Evolutionary conservation across 2,113 vertebrate genomes (phyloP).

Genomic region (Eretmochelys imbricata): DNA sequence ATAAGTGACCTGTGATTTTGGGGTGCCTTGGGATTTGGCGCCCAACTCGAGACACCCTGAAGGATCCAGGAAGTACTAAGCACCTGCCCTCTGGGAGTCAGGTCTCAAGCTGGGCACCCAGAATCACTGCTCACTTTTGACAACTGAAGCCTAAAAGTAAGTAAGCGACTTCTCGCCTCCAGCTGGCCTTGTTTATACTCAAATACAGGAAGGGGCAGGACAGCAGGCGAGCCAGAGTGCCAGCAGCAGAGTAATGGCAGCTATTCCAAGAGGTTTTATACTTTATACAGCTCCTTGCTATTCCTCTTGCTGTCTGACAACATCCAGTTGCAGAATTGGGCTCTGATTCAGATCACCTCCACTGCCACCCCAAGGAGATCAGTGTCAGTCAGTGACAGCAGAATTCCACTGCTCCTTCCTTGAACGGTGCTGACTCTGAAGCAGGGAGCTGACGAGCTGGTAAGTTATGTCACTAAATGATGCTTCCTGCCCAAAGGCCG

Average conservation of each 20-base stretch:
- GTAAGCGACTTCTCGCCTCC: background rate
- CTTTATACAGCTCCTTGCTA: rapidly evolving
- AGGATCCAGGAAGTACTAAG: background rate
- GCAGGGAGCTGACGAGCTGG: no score
- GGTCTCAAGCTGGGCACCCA: rapidly evolving
- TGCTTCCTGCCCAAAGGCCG: background rate
- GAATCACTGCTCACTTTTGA: background rate
- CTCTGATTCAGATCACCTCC: background rate
- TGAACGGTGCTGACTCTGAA: rapidly evolving
- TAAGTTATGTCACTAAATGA: rapidly evolving
- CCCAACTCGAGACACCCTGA: background rate
- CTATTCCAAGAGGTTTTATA: background rate
- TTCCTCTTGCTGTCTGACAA: background rate
- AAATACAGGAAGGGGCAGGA: background rate
- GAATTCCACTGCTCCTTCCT: background rate
- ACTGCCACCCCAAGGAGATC: no score
- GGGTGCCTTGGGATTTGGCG: rapidly evolving
- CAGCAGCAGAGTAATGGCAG: rapidly evolving
- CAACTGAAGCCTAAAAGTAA: rapidly evolving
- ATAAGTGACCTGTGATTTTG: background rate
- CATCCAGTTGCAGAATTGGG: background rate
- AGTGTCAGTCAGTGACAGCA: background rate
- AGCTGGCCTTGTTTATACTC: background rate
- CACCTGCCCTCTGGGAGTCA: background rate
- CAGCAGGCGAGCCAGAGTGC: rapidly evolving